Percentiles rank a stretch among this genome's conserved stretches.
Evolutionary conservation across 2,113 vertebrate genomes (phyloP).

Genomic region (Atractosteus spatula): DNA sequence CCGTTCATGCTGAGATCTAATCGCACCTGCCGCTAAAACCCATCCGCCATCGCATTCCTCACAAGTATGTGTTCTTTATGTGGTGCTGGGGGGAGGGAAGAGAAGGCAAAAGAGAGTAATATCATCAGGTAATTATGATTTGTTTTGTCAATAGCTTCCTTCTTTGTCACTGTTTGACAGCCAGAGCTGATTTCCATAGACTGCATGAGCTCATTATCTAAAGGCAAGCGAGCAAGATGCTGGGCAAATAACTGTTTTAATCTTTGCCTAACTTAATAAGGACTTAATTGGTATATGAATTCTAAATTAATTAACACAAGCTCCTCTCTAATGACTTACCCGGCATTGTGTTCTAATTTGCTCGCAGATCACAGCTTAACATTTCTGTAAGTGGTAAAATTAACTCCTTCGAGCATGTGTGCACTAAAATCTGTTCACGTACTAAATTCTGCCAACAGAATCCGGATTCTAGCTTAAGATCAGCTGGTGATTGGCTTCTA

Average conservation of each 20-base stretch:
- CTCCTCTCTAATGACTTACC: constrained; percentile 33
- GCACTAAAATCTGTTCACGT: no score
- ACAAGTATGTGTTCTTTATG: constrained; percentile 34
- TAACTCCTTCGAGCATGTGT: no score
- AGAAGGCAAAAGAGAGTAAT: constrained; percentile 51
- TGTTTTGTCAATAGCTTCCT: constrained; percentile 47
- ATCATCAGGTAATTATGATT: constrained; percentile 45
- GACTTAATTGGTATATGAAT: constrained; percentile 36
- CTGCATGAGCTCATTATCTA: constrained; percentile 55
- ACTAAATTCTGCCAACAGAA: no score
- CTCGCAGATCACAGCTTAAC: no score
- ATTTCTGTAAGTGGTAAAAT: no score
- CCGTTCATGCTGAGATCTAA: constrained; percentile 76
- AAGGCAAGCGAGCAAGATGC: constrained; percentile 53
- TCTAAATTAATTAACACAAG: constrained; percentile 43
- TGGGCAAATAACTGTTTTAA: constrained; percentile 16
- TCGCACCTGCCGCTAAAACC: constrained; percentile 77
- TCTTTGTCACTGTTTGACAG: constrained; percentile 38
- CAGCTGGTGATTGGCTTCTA: no score
- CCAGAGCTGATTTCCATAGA: constrained; percentile 39
- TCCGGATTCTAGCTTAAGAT: no score
- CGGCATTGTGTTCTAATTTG: background rate
- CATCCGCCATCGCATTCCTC: constrained; percentile 67
- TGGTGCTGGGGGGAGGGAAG: constrained; percentile 28
- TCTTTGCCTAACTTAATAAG: constrained; percentile 49